Conservation (phyloP, 2,888 invertebrate species). For the Lithophane semibrunnea region DNA sequence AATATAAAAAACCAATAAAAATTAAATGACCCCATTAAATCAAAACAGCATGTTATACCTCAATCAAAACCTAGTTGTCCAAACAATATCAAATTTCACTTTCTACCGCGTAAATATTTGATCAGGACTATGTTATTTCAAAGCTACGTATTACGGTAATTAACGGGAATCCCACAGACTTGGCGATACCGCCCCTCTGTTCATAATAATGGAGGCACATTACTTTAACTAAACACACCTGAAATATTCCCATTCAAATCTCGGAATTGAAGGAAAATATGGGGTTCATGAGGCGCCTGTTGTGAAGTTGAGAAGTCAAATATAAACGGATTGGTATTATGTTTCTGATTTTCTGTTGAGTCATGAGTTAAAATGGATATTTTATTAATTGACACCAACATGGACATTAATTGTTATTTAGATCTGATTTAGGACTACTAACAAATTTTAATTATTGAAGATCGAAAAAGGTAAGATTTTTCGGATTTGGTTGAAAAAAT, state of each 20-base stretch:
- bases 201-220: constrained; percentile 53
- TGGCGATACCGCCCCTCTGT: constrained; percentile 62
- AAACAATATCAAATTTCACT: constrained; percentile 63
- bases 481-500: neutral
- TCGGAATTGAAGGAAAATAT: constrained; percentile 57
- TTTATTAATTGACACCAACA: neutral
- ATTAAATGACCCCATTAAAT: neutral
- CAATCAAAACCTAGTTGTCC: constrained; percentile 51
- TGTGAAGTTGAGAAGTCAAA: constrained; percentile 33
- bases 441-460: neutral
- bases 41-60: constrained; percentile 13
- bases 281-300: constrained; percentile 16
- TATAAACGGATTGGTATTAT: constrained; percentile 22
- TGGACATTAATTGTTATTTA: neutral
- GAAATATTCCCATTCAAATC: constrained; percentile 48
- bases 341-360: constrained; percentile 2
- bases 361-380: neutral
- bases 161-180: constrained; percentile 71
- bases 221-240: constrained; percentile 60
- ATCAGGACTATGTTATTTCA: constrained; percentile 66
- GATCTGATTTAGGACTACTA: neutral
- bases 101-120: constrained; percentile 66
- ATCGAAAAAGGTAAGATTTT: neutral
- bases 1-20: neutral
- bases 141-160: constrained; percentile 68